phyloP scores from a whole-genome alignment of 2,113 vertebrate genomes.

The Archocentrus centrarchus region DNA sequence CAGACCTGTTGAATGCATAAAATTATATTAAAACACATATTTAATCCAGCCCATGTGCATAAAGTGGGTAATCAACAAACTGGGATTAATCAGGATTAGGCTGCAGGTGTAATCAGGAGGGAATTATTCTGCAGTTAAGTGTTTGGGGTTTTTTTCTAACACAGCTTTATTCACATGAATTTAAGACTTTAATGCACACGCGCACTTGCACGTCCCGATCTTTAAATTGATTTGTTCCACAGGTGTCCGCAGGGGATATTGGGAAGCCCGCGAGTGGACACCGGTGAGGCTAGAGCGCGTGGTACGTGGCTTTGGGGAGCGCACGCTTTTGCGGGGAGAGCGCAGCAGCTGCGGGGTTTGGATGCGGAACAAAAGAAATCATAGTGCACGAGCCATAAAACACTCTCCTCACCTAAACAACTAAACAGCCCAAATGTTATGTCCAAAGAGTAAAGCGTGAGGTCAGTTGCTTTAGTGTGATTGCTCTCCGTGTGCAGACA shows the following conservation, averaged over 20 bases:
- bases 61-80: not conserved
- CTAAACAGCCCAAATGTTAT: not conserved
- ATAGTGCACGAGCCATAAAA: slow-evolving; percentile 86
- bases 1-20: slow-evolving; percentile 72
- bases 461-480: fast-evolving
- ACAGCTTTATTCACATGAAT: not conserved
- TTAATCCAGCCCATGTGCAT: not conserved
- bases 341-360: slow-evolving; percentile 87
- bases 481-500: not conserved
- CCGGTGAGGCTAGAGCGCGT: slow-evolving; percentile 50
- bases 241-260: slow-evolving; percentile 53
- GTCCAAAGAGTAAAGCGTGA: not conserved
- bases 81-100: slow-evolving; percentile 31
- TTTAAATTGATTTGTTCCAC: slow-evolving; percentile 71
- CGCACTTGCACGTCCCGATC: not conserved
- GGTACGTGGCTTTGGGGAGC: slow-evolving; percentile 68
- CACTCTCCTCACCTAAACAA: slow-evolving; percentile 82
- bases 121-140: slow-evolving; percentile 15
- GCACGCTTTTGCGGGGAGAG: slow-evolving; percentile 77
- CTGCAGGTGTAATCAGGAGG: not conserved
- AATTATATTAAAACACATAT: not conserved
- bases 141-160: not conserved
- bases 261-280: slow-evolving; percentile 38
- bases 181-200: slow-evolving; percentile 17
- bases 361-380: slow-evolving; percentile 87